Evolutionary conservation across 2,113 vertebrate species (phyloP).

Genomic region (Patagioenas fasciata): DNA sequence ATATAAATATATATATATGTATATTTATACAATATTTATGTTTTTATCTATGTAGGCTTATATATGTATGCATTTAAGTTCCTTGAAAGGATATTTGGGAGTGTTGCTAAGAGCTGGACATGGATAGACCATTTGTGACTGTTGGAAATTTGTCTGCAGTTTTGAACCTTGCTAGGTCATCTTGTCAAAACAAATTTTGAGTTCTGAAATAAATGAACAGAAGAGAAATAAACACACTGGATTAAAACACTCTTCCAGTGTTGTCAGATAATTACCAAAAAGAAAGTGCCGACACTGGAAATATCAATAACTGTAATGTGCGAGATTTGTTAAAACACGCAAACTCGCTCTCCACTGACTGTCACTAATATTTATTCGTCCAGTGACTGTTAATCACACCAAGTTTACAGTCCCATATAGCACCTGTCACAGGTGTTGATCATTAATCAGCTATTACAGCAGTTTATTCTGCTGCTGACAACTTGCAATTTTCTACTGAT

Average conservation of each 20-base stretch:
- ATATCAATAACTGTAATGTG: constrained; percentile 81
- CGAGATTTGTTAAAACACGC: constrained; percentile 80
- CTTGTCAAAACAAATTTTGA: constrained; percentile 70
- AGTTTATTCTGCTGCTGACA: constrained; percentile 99
- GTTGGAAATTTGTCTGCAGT: constrained; percentile 7
- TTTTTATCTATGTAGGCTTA: background rate
- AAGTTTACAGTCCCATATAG: constrained; percentile 82
- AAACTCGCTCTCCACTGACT: constrained; percentile 77
- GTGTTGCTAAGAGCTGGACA: constrained; percentile 27
- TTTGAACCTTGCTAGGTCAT: constrained; percentile 61
- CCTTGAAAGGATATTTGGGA: background rate
- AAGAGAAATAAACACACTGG: constrained; percentile 57
- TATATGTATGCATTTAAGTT: background rate
- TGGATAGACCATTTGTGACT: constrained; percentile 27
- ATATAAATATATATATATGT: background rate
- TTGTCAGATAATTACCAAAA: constrained; percentile 71
- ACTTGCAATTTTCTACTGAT: constrained; percentile 99
- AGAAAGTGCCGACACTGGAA: constrained; percentile 71
- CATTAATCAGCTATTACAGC: constrained; percentile 98
- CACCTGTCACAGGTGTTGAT: constrained; percentile 99
- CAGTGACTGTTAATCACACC: constrained; percentile 87
- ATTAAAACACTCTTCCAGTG: constrained; percentile 53
- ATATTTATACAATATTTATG: background rate
- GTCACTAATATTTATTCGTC: constrained; percentile 86
- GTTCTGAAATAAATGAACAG: constrained; percentile 60